A percentile compares a stretch with the other conserved stretches of the same genome.
These are phyloP conservation scores for Phalacrocorax brasilianus DNA, from an alignment of 2,113 vertebrate genomes.

Conservation along the genomic window DNA sequence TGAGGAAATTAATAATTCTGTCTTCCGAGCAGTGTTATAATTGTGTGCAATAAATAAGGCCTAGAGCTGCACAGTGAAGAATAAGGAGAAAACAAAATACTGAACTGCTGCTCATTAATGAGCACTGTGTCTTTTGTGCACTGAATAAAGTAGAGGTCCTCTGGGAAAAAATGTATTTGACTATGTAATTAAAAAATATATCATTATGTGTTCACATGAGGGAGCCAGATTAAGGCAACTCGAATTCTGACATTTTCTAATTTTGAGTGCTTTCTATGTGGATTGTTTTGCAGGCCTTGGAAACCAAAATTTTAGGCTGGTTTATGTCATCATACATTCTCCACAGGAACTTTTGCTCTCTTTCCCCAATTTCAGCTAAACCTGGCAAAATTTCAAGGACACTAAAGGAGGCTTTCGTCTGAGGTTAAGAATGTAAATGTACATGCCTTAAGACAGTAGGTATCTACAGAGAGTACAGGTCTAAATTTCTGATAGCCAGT, in stretches of 20 bases:
- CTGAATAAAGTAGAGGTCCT: not conserved
- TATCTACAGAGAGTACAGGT: not conserved
- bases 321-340: not conserved
- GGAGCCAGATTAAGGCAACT: not conserved
- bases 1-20: slow-evolving; percentile 45
- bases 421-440: not conserved
- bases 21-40: slow-evolving; percentile 19
- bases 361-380: not conserved
- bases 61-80: slow-evolving; percentile 8
- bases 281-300: not conserved
- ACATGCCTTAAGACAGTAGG: not conserved
- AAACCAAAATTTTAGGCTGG: not conserved
- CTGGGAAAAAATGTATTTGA: not conserved
- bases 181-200: slow-evolving; percentile 31
- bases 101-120: slow-evolving; percentile 14
- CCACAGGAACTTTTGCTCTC: not conserved
- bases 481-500: not conserved
- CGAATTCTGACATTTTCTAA: not conserved
- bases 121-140: not conserved
- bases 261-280: not conserved
- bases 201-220: not conserved
- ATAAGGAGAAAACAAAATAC: slow-evolving; percentile 31
- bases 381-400: not conserved
- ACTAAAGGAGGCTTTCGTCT: not conserved
- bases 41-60: slow-evolving; percentile 40